These are phyloP conservation scores for Leucoraja erinaceus DNA, from an alignment of 2,113 vertebrate genomes.

Conservation along the genomic window DNA sequence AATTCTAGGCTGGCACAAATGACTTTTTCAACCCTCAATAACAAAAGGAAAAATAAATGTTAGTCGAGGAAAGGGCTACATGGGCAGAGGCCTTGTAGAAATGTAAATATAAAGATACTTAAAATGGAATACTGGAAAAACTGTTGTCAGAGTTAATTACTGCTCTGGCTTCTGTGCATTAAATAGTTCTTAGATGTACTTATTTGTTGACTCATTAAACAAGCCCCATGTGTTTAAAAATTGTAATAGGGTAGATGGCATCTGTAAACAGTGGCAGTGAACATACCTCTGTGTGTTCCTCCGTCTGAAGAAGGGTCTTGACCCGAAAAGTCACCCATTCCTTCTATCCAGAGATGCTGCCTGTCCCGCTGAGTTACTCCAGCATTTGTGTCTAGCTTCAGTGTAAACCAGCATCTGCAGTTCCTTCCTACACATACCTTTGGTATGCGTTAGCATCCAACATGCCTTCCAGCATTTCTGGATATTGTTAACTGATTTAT, in stretches of 20 bases:
- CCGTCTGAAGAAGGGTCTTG: no score
- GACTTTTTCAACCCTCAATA: neutral
- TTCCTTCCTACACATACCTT: no score
- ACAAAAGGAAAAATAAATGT: neutral
- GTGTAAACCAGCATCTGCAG: no score
- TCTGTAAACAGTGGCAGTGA: neutral
- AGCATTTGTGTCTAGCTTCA: no score
- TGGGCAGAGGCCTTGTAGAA: neutral
- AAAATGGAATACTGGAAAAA: neutral
- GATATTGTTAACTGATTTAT: neutral
- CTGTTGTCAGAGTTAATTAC: neutral
- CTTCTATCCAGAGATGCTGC: no score
- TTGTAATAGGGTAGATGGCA: neutral
- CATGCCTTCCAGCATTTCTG: conserved; percentile 14
- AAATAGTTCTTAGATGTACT: neutral
- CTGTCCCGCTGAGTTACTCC: no score
- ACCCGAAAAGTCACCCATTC: no score
- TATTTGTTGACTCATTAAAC: neutral
- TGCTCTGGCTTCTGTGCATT: neutral
- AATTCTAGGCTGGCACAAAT: neutral
- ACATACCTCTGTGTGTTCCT: neutral
- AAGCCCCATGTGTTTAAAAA: neutral
- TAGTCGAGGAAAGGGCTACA: neutral
- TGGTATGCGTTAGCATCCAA: neutral
- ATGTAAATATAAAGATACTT: neutral